These are phyloP conservation scores for Crenuchus spilurus DNA, from an alignment of 2,797 vertebrate species.

Conservation along the genomic window DNA sequence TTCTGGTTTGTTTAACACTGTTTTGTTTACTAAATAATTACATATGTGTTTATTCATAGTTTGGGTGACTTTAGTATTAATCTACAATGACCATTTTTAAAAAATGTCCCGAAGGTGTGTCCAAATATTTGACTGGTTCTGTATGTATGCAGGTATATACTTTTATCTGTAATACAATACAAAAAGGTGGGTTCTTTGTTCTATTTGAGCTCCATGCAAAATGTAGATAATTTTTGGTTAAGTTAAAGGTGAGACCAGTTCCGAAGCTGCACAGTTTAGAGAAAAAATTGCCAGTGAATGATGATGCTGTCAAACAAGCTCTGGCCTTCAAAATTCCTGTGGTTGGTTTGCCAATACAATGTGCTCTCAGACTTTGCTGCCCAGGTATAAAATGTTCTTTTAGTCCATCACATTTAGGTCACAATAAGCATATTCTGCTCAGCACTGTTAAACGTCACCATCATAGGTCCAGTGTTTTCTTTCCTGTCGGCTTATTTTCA, in stretches of 20 bases:
- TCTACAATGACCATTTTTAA: no score
- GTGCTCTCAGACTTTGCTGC: conserved; percentile 14
- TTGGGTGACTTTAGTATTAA: no score
- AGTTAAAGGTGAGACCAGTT: not conserved
- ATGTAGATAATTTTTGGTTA: not conserved
- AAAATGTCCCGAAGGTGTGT: no score
- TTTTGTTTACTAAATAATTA: no score
- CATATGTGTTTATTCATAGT: no score
- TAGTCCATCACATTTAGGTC: conserved; percentile 11
- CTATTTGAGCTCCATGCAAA: not conserved
- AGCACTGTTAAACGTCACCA: conserved; percentile 28
- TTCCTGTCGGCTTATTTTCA: conserved; percentile 50
- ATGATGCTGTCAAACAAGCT: conserved; percentile 23
- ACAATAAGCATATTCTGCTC: conserved; percentile 47
- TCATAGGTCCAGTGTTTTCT: conserved; percentile 50
- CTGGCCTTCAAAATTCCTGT: conserved; percentile 17
- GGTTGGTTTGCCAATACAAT: conserved; percentile 31
- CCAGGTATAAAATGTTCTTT: conserved; percentile 23
- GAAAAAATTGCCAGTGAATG: conserved; percentile 17
- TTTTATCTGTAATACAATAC: no score
- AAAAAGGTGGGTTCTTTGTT: not conserved
- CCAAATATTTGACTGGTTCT: no score
- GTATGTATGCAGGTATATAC: no score
- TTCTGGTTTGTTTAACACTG: no score
- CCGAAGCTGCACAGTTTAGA: not conserved